Evolutionary conservation across 2,888 invertebrate species (phyloP).

Genomic region (Dryomyza anilis): DNA sequence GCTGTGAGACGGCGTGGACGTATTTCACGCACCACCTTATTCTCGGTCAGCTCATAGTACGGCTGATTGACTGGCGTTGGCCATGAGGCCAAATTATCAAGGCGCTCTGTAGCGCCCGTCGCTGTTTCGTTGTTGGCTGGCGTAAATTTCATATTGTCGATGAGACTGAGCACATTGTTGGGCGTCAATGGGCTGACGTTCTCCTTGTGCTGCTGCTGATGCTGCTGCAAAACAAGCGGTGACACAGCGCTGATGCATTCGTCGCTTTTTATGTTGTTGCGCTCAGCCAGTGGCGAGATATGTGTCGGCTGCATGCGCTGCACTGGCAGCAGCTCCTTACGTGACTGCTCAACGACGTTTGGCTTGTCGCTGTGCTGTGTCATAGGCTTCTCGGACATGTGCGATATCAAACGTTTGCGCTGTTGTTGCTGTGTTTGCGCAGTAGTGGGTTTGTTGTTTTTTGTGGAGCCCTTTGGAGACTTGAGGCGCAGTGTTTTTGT

Average conservation of each 20-base stretch:
- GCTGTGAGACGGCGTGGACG: slow-evolving; percentile 48
- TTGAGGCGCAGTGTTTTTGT: slow-evolving; percentile 54
- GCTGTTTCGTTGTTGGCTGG: slow-evolving; percentile 45
- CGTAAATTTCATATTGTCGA: slow-evolving; percentile 58
- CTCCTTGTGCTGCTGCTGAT: slow-evolving; percentile 55
- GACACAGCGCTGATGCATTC: slow-evolving; percentile 19
- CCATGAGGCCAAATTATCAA: slow-evolving; percentile 51
- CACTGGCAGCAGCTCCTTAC: slow-evolving; percentile 5
- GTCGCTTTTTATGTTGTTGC: slow-evolving; percentile 39
- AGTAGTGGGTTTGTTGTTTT: slow-evolving; percentile 17
- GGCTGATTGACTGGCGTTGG: slow-evolving; percentile 50
- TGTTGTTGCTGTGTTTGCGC: slow-evolving; percentile 14
- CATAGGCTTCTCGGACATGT: slow-evolving; percentile 18
- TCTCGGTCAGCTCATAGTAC: not conserved
- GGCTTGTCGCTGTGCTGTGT: slow-evolving; percentile 6
- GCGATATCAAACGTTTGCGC: slow-evolving; percentile 10
- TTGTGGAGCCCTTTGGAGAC: slow-evolving; percentile 47
- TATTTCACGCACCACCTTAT: slow-evolving; percentile 34
- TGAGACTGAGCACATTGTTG: slow-evolving; percentile 49
- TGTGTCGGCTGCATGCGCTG: slow-evolving; percentile 12
- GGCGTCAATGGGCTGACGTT: slow-evolving; percentile 61
- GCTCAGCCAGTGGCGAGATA: slow-evolving; percentile 48
- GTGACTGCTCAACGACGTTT: slow-evolving; percentile 20
- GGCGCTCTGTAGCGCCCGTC: slow-evolving; percentile 29
- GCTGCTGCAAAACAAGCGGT: not conserved